Conservation (phyloP, 2,113 vertebrate genomes). For the Pandion haliaetus region DNA sequence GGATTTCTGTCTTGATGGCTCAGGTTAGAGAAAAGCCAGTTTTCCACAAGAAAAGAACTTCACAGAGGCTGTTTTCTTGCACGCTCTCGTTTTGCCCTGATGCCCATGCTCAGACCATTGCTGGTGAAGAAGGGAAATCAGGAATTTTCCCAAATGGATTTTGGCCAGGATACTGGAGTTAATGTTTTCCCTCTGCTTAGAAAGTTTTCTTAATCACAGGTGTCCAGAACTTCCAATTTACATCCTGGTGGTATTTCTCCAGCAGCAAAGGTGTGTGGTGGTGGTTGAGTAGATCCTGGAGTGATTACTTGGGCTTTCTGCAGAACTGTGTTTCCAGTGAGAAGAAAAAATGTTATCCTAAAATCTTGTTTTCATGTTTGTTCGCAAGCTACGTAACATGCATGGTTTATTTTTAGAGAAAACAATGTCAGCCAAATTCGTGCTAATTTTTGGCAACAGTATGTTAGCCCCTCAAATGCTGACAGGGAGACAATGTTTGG, state of each 20-base stretch:
- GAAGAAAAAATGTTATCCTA: conserved; percentile 34
- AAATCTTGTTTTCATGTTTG: conserved; percentile 54
- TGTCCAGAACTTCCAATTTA: background rate
- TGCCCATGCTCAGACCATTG: background rate
- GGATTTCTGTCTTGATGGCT: background rate
- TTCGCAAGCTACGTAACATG: conserved; percentile 62
- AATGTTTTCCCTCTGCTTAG: background rate
- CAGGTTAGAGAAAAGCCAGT: background rate
- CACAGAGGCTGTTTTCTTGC: background rate
- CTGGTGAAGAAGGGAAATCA: background rate
- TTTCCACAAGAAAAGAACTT: background rate
- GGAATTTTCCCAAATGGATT: background rate
- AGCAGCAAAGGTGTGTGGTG: background rate
- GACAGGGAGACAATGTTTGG: conserved; percentile 71
- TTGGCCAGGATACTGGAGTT: background rate
- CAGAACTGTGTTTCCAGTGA: background rate
- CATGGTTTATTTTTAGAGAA: conserved; percentile 70
- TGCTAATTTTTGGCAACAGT: conserved; percentile 68
- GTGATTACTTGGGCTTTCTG: background rate
- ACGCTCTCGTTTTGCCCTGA: rapidly evolving
- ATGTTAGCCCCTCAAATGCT: conserved; percentile 55
- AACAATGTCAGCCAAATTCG: conserved; percentile 69
- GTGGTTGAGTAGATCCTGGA: background rate
- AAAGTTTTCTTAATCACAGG: background rate
- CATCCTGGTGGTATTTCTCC: background rate